phyloP scores from a whole-genome alignment of 2,113 vertebrate genomes.

The Todiramphus chloris region DNA sequence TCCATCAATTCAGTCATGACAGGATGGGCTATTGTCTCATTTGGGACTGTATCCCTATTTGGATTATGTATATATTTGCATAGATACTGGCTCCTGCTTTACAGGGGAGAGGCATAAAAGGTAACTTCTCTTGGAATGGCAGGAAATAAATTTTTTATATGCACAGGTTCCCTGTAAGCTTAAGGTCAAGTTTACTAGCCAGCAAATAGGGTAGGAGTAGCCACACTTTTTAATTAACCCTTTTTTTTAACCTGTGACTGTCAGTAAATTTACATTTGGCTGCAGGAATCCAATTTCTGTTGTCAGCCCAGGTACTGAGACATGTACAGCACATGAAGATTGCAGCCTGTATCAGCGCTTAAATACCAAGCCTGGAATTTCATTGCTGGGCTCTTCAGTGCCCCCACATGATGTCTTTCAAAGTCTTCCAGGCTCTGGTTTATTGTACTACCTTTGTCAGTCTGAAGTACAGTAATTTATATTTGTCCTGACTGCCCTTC shows the following conservation, averaged over 20 bases:
- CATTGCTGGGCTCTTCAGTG: not conserved
- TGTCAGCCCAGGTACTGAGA: not conserved
- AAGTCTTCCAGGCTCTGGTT: slow-evolving; percentile 20
- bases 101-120: not conserved
- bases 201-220: not conserved
- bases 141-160: not conserved
- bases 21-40: not conserved
- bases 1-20: not conserved
- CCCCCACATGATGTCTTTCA: not conserved
- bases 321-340: not conserved
- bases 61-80: not conserved
- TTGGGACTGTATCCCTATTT: not conserved
- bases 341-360: not conserved
- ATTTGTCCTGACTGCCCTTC: slow-evolving; percentile 49
- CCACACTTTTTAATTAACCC: not conserved
- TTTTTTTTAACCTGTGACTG: not conserved
- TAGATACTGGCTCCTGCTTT: not conserved
- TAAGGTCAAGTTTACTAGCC: not conserved
- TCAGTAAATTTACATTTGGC: not conserved
- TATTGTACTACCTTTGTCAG: slow-evolving; percentile 43
- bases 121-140: not conserved
- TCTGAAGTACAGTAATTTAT: slow-evolving; percentile 23
- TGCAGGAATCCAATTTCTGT: not conserved
- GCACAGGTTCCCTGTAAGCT: not conserved
- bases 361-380: not conserved